Evolutionary conservation across 1,140 invertebrate species (phyloP).

Genomic region (Batillaria attramentaria): DNA sequence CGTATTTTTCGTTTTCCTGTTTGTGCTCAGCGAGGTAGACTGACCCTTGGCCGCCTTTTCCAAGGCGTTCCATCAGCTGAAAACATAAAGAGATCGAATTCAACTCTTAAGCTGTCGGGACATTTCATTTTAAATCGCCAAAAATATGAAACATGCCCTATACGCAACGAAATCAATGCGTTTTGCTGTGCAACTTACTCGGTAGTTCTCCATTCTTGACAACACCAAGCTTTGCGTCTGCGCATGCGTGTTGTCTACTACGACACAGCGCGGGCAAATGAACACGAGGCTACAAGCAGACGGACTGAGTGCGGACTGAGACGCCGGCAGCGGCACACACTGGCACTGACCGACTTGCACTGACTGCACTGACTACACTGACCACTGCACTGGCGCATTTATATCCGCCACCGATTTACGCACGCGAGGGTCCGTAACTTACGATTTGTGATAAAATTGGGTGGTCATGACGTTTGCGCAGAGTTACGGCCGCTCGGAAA

Average conservation of each 20-base stretch:
- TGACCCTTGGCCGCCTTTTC: conserved; percentile 62
- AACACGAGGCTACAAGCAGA: too few species aligned
- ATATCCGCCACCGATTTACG: not conserved
- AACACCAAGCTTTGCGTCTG: conserved; percentile 56
- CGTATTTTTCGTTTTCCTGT: conserved; percentile 54
- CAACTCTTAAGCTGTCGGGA: not conserved
- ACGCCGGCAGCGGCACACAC: too few species aligned
- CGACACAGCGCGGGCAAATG: too few species aligned
- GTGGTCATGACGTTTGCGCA: too few species aligned
- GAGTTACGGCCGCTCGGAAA: too few species aligned
- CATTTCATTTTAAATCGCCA: not conserved
- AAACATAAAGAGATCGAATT: conserved; percentile 22
- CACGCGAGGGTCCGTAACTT: too few species aligned
- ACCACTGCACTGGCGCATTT: not conserved
- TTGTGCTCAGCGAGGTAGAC: conserved; percentile 57
- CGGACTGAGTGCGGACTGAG: too few species aligned
- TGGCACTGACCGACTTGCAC: too few species aligned
- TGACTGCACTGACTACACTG: not conserved
- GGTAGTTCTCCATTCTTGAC: conserved; percentile 66
- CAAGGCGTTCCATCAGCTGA: conserved; percentile 62
- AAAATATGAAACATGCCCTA: not conserved
- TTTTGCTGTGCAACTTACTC: conserved; percentile 39
- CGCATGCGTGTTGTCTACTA: conserved; percentile 54
- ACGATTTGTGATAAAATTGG: too few species aligned
- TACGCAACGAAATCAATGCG: not conserved